Base-by-base conservation (phyloP, 2,797 vertebrate genomes). In the Schizopygopsis pylzovi region DNA sequence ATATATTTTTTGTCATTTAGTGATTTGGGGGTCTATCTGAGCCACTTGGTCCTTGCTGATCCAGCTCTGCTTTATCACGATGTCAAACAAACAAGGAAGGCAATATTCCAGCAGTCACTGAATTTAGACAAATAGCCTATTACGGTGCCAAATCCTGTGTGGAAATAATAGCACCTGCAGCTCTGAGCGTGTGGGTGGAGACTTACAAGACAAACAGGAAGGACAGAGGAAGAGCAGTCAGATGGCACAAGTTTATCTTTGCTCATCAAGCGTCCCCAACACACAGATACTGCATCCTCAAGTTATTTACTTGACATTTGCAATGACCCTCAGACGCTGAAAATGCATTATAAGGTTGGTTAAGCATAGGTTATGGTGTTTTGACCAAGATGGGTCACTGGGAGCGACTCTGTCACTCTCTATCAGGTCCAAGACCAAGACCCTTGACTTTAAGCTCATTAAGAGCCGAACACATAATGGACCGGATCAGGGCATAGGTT, bases 121-220 rank as follows among this genome's bases (percentile, higher is more conserved):
- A 73, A 79, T 84, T 78, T 85, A 84, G 85, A 87, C 45, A 54
- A 85, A 73, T 75, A 65, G 84, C 33, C 43, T 39, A 52, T 41
- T 56, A 80, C 6, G 7, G 28, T 56, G 68, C 25, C 84, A 85
- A 33, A 73, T 73, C 54, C 67, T 49, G 41, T 63, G 56, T 52
- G 76, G 84, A 49, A 84, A 85, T 81, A 85, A 85, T 61, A 81
- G 78, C 54, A 81, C 78, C 78, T 85, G 70, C 45, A 81, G 70
- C 56, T 81, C 22, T 0, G 4, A 65, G 84, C 0, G 22, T 63
- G 84, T 85, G 43, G 84, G 68, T 73, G 67, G 39, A 79, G 43
- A 85, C 79, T 72, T 72, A 43, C 54, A 52, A 73, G 63, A 86
- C 61, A 71, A 70, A 79, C 63, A 59, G 63, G 37, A 39, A 83